Evolutionary conservation across 2,888 invertebrate species (phyloP).

Genomic region (Pyrocoelia pectoralis): DNA sequence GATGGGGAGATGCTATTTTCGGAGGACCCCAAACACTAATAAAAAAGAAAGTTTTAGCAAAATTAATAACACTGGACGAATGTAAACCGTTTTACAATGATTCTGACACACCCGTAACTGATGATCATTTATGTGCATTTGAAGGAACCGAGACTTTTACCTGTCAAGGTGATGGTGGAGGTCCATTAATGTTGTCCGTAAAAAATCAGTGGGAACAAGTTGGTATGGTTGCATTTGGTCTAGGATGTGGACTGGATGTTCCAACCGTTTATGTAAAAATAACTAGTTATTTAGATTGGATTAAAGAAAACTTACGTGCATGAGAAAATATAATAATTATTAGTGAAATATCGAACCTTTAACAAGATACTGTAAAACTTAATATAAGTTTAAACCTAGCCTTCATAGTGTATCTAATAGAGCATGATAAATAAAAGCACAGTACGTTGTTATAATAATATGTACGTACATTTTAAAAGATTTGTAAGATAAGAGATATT

Average conservation of each 20-base stretch:
- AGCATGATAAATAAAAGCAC: no score
- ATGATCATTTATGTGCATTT: not conserved
- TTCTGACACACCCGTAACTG: not conserved
- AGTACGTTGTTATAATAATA: no score
- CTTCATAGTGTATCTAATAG: no score
- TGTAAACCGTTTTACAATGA: not conserved
- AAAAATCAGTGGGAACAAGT: conserved; percentile 8
- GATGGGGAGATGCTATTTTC: conserved; percentile 54
- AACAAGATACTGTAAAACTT: no score
- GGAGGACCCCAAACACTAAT: not conserved
- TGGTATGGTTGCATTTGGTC: not conserved
- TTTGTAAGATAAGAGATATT: no score
- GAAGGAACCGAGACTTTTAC: not conserved
- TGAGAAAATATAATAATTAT: no score
- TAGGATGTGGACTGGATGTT: not conserved
- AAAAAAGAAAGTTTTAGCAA: not conserved
- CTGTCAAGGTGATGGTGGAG: not conserved
- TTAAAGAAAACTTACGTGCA: not conserved
- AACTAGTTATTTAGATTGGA: not conserved
- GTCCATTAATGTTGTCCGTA: not conserved
- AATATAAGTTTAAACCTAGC: no score
- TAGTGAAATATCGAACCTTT: no score
- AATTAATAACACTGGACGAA: not conserved
- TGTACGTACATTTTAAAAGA: no score
- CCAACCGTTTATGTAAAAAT: not conserved